phyloP scores from a whole-genome alignment of 2,888 invertebrate species.

The Rotaria macrura region DNA sequence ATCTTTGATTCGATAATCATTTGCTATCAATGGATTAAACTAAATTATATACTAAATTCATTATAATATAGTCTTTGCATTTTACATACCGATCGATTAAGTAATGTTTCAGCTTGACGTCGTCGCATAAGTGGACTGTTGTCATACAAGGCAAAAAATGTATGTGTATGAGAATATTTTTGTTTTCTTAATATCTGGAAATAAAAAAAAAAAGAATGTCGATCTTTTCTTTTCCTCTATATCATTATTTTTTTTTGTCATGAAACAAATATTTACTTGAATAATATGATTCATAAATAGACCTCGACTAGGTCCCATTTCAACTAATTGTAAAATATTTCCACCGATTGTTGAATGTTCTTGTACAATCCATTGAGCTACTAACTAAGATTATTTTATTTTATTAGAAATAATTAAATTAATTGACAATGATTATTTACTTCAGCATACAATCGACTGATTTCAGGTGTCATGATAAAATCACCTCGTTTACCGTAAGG shows the following conservation, averaged over 20 bases:
- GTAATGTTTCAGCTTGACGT: slow-evolving; percentile 67
- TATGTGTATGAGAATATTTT: background rate
- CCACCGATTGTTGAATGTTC: slow-evolving; percentile 66
- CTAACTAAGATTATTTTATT: slow-evolving; percentile 56
- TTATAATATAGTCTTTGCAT: too few species aligned
- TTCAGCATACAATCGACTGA: slow-evolving; percentile 91
- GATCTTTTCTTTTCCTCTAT: too few species aligned
- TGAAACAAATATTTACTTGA: slow-evolving; percentile 55
- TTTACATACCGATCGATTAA: slow-evolving; percentile 45
- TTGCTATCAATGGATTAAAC: background rate
- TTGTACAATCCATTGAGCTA: slow-evolving; percentile 75
- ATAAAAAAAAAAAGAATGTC: too few species aligned
- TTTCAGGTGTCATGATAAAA: slow-evolving; percentile 92
- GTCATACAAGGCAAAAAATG: slow-evolving; percentile 38
- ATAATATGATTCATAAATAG: slow-evolving; percentile 75
- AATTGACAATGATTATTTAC: slow-evolving; percentile 49
- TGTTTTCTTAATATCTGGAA: background rate
- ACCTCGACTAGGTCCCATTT: slow-evolving; percentile 88
- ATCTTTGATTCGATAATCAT: slow-evolving; percentile 1
- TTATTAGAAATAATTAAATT: slow-evolving; percentile 22
- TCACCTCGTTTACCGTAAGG: slow-evolving; percentile 80
- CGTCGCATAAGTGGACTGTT: slow-evolving; percentile 71
- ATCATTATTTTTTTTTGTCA: background rate
- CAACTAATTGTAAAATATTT: slow-evolving; percentile 72
- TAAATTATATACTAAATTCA: background rate